A percentile compares a stretch with the other conserved stretches of the same genome.
phyloP scores from a whole-genome alignment of 2,797 vertebrate genomes.

The Toxotes lorentzi region DNA sequence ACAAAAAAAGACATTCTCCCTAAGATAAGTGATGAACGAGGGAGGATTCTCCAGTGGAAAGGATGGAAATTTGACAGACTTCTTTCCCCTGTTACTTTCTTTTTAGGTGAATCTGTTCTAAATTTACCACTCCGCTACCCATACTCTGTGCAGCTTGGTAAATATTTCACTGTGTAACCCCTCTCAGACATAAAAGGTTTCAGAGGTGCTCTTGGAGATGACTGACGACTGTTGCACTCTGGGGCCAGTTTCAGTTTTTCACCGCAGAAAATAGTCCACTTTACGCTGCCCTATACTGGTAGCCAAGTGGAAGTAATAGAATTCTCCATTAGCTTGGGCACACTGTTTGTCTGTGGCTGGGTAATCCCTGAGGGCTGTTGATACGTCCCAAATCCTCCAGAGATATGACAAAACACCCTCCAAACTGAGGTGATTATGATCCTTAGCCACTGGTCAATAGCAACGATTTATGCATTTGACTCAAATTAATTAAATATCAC shows the following conservation, averaged over 20 bases:
- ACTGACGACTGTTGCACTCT: conserved; percentile 36
- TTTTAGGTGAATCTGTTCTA: conserved; percentile 43
- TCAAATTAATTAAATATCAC: background rate
- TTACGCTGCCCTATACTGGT: conserved; percentile 51
- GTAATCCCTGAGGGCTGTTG: conserved; percentile 52
- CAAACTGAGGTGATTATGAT: conserved; percentile 40
- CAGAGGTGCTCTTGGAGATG: conserved; percentile 57
- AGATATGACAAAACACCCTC: conserved; percentile 38
- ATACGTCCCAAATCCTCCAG: conserved; percentile 59
- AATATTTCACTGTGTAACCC: conserved; percentile 77
- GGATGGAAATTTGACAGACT: conserved; percentile 28
- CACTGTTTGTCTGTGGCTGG: conserved; percentile 51
- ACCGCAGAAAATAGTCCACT: conserved; percentile 62
- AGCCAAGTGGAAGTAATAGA: conserved; percentile 70
- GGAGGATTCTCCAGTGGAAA: conserved; percentile 22
- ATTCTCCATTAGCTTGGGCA: conserved; percentile 70
- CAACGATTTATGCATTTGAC: background rate
- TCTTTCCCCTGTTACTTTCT: conserved; percentile 9
- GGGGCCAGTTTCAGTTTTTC: conserved; percentile 46
- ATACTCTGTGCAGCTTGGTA: conserved; percentile 53
- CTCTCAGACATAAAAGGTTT: conserved; percentile 67
- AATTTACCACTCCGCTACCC: conserved; percentile 49
- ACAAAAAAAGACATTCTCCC: conserved; percentile 2
- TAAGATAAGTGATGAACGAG: conserved; percentile 33
- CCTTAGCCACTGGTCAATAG: background rate